phyloP scores from a whole-genome alignment of 2,888 invertebrate species.

The Chromoteleia sp. region DNA sequence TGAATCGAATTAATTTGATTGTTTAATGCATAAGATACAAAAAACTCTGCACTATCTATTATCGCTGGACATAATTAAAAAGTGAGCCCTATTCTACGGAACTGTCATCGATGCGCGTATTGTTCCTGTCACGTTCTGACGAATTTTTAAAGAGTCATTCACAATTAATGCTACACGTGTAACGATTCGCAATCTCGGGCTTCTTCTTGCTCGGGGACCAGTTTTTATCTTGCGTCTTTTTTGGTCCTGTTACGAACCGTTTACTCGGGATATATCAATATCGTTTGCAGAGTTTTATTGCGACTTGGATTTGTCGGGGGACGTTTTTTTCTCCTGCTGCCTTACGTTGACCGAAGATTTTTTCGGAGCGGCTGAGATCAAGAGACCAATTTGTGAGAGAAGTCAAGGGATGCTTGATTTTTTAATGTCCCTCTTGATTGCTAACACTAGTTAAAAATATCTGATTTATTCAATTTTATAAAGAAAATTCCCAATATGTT shows the following conservation, averaged over 20 bases:
- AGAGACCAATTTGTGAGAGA: not conserved
- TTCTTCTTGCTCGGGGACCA: slow-evolving; percentile 44
- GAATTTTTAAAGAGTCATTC: slow-evolving; percentile 36
- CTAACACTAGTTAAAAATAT: too few relatives aligned
- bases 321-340: not conserved
- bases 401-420: too few relatives aligned
- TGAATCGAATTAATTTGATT: too few relatives aligned
- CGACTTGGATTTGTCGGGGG: not conserved
- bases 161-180: slow-evolving; percentile 58
- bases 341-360: not conserved
- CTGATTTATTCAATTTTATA: too few relatives aligned
- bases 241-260: slow-evolving; percentile 36
- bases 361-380: not conserved
- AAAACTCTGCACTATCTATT: not conserved
- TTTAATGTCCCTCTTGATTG: too few relatives aligned
- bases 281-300: slow-evolving; percentile 37
- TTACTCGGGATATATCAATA: slow-evolving; percentile 33
- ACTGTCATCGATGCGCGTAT: slow-evolving; percentile 22
- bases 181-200: slow-evolving; percentile 39
- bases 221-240: slow-evolving; percentile 53
- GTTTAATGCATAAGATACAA: too few relatives aligned
- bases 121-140: slow-evolving; percentile 12
- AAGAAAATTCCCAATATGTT: too few relatives aligned
- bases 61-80: not conserved
- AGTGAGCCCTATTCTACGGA: slow-evolving; percentile 4